phyloP scores from a whole-genome alignment of 2,888 invertebrate species.

The Lasius fuliginosus region DNA sequence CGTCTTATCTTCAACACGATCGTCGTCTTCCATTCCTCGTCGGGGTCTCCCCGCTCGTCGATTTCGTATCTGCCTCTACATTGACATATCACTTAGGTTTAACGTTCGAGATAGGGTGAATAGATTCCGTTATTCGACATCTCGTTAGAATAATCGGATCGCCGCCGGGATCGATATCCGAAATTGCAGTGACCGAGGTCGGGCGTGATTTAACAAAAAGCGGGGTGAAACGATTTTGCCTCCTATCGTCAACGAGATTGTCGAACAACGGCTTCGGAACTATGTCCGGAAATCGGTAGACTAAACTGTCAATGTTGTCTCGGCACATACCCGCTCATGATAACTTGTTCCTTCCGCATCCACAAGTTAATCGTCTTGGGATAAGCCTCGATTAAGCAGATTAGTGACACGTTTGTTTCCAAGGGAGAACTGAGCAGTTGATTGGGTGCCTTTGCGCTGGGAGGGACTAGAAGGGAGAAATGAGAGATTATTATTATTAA shows the following conservation, averaged over 20 bases:
- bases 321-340: slow-evolving; percentile 88
- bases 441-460: slow-evolving; percentile 89
- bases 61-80: slow-evolving; percentile 90
- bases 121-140: slow-evolving; percentile 53
- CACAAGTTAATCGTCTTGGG: slow-evolving; percentile 91
- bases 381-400: slow-evolving; percentile 90
- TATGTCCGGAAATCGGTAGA: slow-evolving; percentile 2
- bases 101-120: slow-evolving; percentile 29
- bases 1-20: slow-evolving; percentile 89
- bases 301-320: slow-evolving; percentile 37
- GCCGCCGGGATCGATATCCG: slow-evolving; percentile 28
- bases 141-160: slow-evolving; percentile 47
- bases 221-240: slow-evolving; percentile 13
- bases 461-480: slow-evolving; percentile 87
- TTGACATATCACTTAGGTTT: slow-evolving; percentile 68
- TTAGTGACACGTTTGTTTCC: slow-evolving; percentile 88
- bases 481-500: not conserved
- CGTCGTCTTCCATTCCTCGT: slow-evolving; percentile 88
- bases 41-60: slow-evolving; percentile 88
- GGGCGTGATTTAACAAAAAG: slow-evolving; percentile 47
- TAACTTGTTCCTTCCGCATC: slow-evolving; percentile 89
- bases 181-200: slow-evolving; percentile 35
- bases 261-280: slow-evolving; percentile 38
- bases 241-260: slow-evolving; percentile 36
- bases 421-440: slow-evolving; percentile 90